A percentile compares a stretch with the other conserved stretches of the same genome.
phyloP scores from a whole-genome alignment of 2,113 vertebrate genomes.

The Neoarius graeffei region DNA sequence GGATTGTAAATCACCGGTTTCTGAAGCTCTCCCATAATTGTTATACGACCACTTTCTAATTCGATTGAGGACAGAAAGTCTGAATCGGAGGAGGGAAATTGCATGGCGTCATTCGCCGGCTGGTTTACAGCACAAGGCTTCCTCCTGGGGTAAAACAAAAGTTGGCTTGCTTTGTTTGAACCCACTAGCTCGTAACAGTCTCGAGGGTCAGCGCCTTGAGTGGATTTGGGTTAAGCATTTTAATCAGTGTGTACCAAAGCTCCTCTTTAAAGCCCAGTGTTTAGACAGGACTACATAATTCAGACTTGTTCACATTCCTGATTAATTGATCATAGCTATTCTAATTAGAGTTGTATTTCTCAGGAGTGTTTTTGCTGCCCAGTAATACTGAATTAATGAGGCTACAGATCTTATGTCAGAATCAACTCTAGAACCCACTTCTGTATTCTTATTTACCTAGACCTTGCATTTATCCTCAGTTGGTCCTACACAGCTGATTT shows the following conservation, averaged over 20 bases:
- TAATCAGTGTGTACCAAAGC: constrained; percentile 33
- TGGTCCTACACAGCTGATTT: not conserved
- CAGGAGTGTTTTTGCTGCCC: not conserved
- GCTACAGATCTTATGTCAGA: not conserved
- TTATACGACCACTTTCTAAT: constrained; percentile 40
- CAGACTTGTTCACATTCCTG: constrained; percentile 21
- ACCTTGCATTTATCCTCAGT: not conserved
- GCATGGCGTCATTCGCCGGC: constrained; percentile 27
- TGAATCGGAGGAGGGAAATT: constrained; percentile 46
- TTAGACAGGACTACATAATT: constrained; percentile 12
- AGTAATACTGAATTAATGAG: not conserved
- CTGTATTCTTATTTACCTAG: not conserved
- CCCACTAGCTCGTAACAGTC: constrained; percentile 28
- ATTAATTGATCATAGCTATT: not conserved
- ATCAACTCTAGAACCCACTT: not conserved
- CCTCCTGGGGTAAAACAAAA: constrained; percentile 42
- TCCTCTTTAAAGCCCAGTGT: not conserved
- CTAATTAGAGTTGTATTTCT: not conserved
- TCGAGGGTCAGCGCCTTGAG: constrained; percentile 36
- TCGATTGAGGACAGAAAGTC: constrained; percentile 34
- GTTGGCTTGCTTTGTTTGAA: constrained; percentile 36
- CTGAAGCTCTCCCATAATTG: constrained; percentile 22
- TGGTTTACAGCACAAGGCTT: constrained; percentile 37
- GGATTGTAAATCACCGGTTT: constrained; percentile 9
- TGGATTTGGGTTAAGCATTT: constrained; percentile 35